These are phyloP conservation scores for Troides oblongomaculatus DNA, from an alignment of 2,888 invertebrate species.

Conservation along the genomic window DNA sequence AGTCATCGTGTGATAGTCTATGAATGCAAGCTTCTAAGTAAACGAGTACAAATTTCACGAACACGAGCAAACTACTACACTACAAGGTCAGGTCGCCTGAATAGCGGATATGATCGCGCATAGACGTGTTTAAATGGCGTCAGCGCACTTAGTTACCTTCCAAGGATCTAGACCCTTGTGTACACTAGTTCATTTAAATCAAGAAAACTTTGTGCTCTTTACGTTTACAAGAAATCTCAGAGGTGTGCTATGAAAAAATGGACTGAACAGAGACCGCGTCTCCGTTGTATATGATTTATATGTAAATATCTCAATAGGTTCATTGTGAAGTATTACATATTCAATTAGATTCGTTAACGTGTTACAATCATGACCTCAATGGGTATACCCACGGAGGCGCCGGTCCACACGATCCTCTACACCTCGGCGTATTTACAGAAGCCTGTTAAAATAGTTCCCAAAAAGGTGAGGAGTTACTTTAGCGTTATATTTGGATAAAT, in stretches of 20 bases:
- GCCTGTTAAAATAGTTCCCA: slow-evolving; percentile 50
- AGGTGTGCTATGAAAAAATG: too few relatives aligned
- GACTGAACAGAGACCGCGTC: too few relatives aligned
- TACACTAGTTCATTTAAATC: neutral
- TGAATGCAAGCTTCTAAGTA: neutral
- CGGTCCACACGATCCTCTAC: slow-evolving; percentile 67
- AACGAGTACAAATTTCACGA: neutral
- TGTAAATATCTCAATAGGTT: too few relatives aligned
- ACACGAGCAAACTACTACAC: slow-evolving; percentile 33
- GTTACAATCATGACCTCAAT: slow-evolving; percentile 60
- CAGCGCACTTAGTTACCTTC: slow-evolving; percentile 43
- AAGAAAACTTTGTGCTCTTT: neutral
- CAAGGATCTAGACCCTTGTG: slow-evolving; percentile 36
- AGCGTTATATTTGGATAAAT: too few relatives aligned
- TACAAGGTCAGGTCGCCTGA: slow-evolving; percentile 47
- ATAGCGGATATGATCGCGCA: slow-evolving; percentile 45
- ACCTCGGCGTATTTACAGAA: slow-evolving; percentile 66
- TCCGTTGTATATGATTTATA: too few relatives aligned
- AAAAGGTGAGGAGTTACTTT: slow-evolving; percentile 51
- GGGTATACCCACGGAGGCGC: slow-evolving; percentile 73
- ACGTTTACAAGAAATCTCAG: too few relatives aligned
- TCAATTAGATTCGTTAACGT: neutral
- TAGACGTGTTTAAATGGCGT: slow-evolving; percentile 40
- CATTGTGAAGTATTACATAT: neutral
- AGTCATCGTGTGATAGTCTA: too few relatives aligned